Evolutionary conservation across 1,140 invertebrate genomes (phyloP).

Genomic region (Drosophila baimaii): DNA sequence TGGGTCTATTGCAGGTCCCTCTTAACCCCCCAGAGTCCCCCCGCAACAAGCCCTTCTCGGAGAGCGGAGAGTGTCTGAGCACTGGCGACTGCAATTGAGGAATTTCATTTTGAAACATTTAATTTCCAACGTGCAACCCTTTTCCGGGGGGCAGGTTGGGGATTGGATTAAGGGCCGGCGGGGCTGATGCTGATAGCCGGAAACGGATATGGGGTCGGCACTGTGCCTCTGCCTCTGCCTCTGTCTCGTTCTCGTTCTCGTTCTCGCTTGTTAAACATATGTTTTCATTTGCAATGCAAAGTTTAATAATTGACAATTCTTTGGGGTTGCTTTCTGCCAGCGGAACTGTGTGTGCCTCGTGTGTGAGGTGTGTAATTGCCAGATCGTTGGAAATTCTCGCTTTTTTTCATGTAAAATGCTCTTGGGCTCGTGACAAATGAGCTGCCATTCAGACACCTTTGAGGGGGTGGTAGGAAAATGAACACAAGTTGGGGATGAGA

Average conservation of each 20-base stretch:
- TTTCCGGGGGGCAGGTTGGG: conserved; percentile 4
- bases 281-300: conserved; percentile 82
- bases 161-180: conserved; percentile 18
- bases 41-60: conserved; percentile 5
- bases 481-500: not conserved
- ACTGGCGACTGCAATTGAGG: conserved; percentile 78
- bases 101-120: conserved; percentile 83
- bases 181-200: conserved; percentile 67
- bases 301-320: conserved; percentile 79
- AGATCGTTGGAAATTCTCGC: conserved; percentile 51
- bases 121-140: conserved; percentile 75
- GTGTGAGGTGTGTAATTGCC: conserved; percentile 69
- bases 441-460: conserved; percentile 47
- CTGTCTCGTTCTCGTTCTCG: conserved; percentile 35
- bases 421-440: conserved; percentile 67
- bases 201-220: conserved; percentile 73
- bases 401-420: conserved; percentile 51
- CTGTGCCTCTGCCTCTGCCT: not conserved
- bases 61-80: conserved; percentile 60
- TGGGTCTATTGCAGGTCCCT: conserved; percentile 63
- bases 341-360: conserved; percentile 14
- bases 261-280: conserved; percentile 75
- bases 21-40: not conserved
- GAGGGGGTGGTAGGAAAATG: conserved; percentile 9
- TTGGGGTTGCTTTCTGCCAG: conserved; percentile 51